phyloP scores from a whole-genome alignment of 2,888 invertebrate species.

The Diaphora mendica region DNA sequence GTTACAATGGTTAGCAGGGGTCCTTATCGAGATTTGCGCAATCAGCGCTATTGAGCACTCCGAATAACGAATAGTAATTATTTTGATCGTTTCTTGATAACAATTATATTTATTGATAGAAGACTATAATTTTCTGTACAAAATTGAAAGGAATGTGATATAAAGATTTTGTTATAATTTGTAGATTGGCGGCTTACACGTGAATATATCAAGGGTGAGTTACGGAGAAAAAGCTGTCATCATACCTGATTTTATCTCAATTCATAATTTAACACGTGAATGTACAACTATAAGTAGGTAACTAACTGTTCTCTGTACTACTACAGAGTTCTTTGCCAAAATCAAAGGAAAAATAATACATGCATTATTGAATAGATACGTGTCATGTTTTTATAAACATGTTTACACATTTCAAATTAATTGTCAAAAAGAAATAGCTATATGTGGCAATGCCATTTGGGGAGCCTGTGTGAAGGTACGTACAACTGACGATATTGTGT shows the following conservation, averaged over 20 bases:
- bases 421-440: too few relatives aligned
- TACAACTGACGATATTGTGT: too few relatives aligned
- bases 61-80: slow-evolving; percentile 55
- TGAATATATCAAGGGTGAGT: neutral
- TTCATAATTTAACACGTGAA: neutral
- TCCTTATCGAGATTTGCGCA: slow-evolving; percentile 79
- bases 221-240: neutral
- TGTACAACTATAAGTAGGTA: neutral
- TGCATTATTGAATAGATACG: too few relatives aligned
- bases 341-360: too few relatives aligned
- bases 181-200: neutral
- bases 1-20: slow-evolving; percentile 56
- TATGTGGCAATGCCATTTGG: too few relatives aligned
- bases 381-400: too few relatives aligned
- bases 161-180: neutral
- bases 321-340: neutral
- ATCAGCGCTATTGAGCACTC: slow-evolving; percentile 75
- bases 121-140: neutral
- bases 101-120: slow-evolving; percentile 2
- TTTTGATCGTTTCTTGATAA: slow-evolving; percentile 38
- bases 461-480: too few relatives aligned
- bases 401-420: too few relatives aligned
- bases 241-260: neutral
- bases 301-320: neutral
- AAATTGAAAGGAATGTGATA: neutral